Evolutionary conservation across 2,113 vertebrate genomes (phyloP), one percentile per base, ranked within the genome.

Genomic region (Coptodon bakossiorum): DNA sequence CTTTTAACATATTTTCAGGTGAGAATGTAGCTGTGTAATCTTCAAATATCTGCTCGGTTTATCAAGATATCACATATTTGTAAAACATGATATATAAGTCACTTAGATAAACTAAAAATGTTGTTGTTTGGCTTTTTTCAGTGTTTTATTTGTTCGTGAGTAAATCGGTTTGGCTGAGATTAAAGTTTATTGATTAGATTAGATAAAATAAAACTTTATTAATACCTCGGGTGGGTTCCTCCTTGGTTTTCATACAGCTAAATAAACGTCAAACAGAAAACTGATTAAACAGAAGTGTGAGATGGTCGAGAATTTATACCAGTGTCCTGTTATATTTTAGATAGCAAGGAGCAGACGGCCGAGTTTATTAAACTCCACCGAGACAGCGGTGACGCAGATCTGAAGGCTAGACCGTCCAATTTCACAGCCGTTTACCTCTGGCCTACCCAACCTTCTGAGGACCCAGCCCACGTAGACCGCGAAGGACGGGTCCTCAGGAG

Each of bases 401-500:
- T n/a, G 50, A 53, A n/a, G 50, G 50, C 50, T 53, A 53, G 19
- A 53, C 19, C 9, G 19, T 52, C 50, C 9, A 10, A 52, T 52
- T 52, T n/a, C 19, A 52, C 9, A 5, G 50, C 19, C 19, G 19
- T 53, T 53, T 53, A 53, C 5, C n/a, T 53, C 50, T 1, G 2
- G 50, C 50, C 3, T n/a, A 53, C 50, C 50, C 50, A 3, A n/a
- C 1, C 19, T n/a, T n/a, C 2, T 53, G 50, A 53, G 19, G 3
- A 53, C 50, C 0, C 50, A 0, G 50, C 5, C 19, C 5, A 53
- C 2, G 1, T 53, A 53, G 50, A 53, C 19, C 3, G 2, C 6
- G 3, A 48, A 48, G 19, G 50, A 53, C 27, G 27, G 27, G 27
- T 27, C 27, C 27, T 27, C 27, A 27, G 27, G 27, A 27, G 27